Base-by-base conservation (phyloP, 2,888 invertebrate genomes). In the Cerastis leucographa region DNA sequence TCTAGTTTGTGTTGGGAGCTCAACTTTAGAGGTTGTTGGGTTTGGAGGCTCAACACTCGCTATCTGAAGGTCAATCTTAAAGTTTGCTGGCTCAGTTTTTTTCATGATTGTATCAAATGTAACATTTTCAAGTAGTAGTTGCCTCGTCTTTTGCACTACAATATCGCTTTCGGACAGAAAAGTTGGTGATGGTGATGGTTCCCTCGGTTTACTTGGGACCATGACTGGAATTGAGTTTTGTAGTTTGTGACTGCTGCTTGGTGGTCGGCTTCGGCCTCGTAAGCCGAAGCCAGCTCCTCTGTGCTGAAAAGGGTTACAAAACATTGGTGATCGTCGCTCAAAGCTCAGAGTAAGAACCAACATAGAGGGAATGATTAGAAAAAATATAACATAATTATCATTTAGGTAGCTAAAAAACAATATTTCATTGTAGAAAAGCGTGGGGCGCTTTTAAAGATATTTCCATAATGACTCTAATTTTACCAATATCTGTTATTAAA, bases 221-320 rank as follows among this genome's bases (percentile, higher is more conserved):
- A 11, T 11, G 62, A 22, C 62, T 2, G 22, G 22, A 0, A 40
- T 22, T 22, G 62, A 22, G 0, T 22, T 40, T 62, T 62, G 35
- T 6, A 35, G 22, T 12, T 2, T 62, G 12, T 40, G 64, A 42
- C 9, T 22, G 17, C 1, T 5, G n/a, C 35, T 35, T 35, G 35
- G 2, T 35, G 3, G 35, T 3, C 3, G 35, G 3, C 35, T 35
- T 35, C 35, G 35, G 35, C 2, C 35, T 35, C 2, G 35, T 35
- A 64, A 42, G 3, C 85, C 85, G 0, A 85, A 69, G 1, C 85
- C 87, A 1, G 72, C 78, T 17, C 78, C 62, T 49, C 29, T 62
- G 7, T 56, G 0, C 84, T 85, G 71, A 46, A 35, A 67, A 35
- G 35, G 1, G 9, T 69, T 25, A 19, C 12, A 56, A 46, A 51